Percentiles rank a stretch among this genome's conserved stretches.
Conservation (phyloP, 2,797 vertebrate genomes). For the Enteromius paludinosus region DNA sequence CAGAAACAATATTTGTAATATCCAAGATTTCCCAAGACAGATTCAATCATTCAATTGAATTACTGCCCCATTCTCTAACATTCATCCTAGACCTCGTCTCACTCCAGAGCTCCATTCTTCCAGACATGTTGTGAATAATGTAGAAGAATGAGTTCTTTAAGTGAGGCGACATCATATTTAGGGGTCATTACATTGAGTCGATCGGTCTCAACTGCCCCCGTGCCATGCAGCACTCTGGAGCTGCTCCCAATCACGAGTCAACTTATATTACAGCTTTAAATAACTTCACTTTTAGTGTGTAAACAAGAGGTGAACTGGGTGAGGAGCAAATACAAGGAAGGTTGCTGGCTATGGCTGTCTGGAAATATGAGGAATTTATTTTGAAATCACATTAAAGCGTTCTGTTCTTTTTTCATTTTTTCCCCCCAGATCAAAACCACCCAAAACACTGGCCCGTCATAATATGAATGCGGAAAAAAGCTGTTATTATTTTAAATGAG, state of each 20-base stretch:
- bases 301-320: slow-evolving; percentile 25
- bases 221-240: slow-evolving; percentile 24
- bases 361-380: slow-evolving; percentile 28
- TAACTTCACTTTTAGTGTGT: slow-evolving; percentile 37
- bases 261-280: slow-evolving; percentile 45
- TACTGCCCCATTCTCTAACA: slow-evolving; percentile 75
- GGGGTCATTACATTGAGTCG: slow-evolving; percentile 59
- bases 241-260: slow-evolving; percentile 33
- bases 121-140: slow-evolving; percentile 81
- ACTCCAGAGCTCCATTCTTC: slow-evolving; percentile 81
- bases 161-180: slow-evolving; percentile 63
- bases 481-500: not conserved
- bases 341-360: slow-evolving; percentile 27
- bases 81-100: slow-evolving; percentile 73
- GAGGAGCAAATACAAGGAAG: slow-evolving; percentile 29
- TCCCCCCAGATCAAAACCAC: not conserved
- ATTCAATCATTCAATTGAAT: slow-evolving; percentile 80
- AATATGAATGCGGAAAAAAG: not conserved
- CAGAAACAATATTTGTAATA: slow-evolving; percentile 83
- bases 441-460: not conserved
- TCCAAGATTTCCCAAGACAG: slow-evolving; percentile 80
- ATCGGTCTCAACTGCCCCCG: slow-evolving; percentile 41
- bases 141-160: slow-evolving; percentile 77
- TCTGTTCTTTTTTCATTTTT: not conserved
- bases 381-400: slow-evolving; percentile 7